Percentiles rank a stretch among this genome's conserved stretches.
Conservation (phyloP, 1,140 invertebrate genomes). For the Apis dorsata region DNA sequence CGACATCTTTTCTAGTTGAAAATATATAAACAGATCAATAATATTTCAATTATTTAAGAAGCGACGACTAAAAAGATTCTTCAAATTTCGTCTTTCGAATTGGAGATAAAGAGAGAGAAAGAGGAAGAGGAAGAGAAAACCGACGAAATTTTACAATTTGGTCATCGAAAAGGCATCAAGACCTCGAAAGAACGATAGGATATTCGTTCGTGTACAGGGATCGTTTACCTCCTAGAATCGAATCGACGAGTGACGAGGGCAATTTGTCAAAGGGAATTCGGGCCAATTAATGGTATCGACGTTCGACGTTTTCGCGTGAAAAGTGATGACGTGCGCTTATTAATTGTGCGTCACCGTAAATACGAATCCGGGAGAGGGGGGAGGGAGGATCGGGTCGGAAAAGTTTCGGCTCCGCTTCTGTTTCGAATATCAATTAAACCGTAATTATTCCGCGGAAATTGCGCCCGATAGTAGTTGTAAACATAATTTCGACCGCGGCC, state of each 20-base stretch:
- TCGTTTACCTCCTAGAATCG: not conserved
- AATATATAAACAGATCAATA: too few species aligned
- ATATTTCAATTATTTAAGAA: too few species aligned
- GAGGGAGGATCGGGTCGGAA: not conserved
- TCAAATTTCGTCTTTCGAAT: too few species aligned
- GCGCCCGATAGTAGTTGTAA: slow-evolving; percentile 35
- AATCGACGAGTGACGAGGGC: not conserved
- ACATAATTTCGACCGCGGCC: slow-evolving; percentile 20
- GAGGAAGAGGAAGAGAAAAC: too few species aligned
- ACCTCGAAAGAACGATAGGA: not conserved
- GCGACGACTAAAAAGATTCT: too few species aligned
- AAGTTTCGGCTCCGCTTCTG: not conserved
- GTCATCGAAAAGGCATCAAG: not conserved
- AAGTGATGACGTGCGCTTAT: slow-evolving; percentile 19
- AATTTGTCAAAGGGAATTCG: slow-evolving; percentile 21
- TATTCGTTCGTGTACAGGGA: not conserved
- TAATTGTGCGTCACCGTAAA: slow-evolving; percentile 20
- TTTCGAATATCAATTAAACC: slow-evolving; percentile 27
- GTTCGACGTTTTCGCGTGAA: slow-evolving; percentile 5
- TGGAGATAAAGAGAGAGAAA: too few species aligned
- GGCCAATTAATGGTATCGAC: slow-evolving; percentile 18
- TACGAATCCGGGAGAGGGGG: not conserved
- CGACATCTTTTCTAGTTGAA: too few species aligned
- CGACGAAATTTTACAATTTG: not conserved
- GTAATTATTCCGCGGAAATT: slow-evolving; percentile 44